Conservation (phyloP, 2,888 invertebrate genomes). For the Biston betularia region DNA sequence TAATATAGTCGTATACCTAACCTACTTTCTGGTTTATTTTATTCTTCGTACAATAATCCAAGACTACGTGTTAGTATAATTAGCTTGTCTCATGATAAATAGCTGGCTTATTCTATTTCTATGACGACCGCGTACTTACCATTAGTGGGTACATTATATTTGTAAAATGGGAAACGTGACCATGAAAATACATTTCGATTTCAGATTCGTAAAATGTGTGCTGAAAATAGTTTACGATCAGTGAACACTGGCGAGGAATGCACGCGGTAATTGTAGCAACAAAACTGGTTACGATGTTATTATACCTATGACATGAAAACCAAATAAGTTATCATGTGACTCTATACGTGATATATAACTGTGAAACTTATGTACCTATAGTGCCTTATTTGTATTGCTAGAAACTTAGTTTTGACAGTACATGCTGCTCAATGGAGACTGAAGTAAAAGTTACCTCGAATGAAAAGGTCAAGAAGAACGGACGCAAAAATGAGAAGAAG, state of each 20-base stretch:
- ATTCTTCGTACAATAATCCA: constrained; percentile 20
- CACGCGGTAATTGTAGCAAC: constrained; percentile 67
- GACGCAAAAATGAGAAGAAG: constrained; percentile 77
- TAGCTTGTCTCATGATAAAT: constrained; percentile 6
- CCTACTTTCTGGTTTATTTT: not conserved
- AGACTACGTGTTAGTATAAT: constrained; percentile 29
- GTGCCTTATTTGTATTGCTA: constrained; percentile 58
- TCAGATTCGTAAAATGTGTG: constrained; percentile 67
- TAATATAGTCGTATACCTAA: not conserved
- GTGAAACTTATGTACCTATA: constrained; percentile 50
- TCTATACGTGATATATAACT: constrained; percentile 60
- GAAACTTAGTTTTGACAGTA: constrained; percentile 55
- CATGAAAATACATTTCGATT: constrained; percentile 51
- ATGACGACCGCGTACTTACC: not conserved
- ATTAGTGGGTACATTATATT: constrained; percentile 18
- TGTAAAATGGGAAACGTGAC: constrained; percentile 49
- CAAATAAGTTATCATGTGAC: constrained; percentile 72
- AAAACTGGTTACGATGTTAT: constrained; percentile 67
- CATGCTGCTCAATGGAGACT: constrained; percentile 80
- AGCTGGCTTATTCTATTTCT: not conserved
- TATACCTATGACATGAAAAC: constrained; percentile 56
- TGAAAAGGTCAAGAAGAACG: constrained; percentile 64
- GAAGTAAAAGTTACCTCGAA: constrained; percentile 60
- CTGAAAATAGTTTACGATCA: constrained; percentile 57
- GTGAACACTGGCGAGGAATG: constrained; percentile 58